Evolutionary conservation across 2,113 vertebrate genomes (phyloP), one percentile per base, ranked within the genome.

Genomic region (Cyprinodon tularosa): DNA sequence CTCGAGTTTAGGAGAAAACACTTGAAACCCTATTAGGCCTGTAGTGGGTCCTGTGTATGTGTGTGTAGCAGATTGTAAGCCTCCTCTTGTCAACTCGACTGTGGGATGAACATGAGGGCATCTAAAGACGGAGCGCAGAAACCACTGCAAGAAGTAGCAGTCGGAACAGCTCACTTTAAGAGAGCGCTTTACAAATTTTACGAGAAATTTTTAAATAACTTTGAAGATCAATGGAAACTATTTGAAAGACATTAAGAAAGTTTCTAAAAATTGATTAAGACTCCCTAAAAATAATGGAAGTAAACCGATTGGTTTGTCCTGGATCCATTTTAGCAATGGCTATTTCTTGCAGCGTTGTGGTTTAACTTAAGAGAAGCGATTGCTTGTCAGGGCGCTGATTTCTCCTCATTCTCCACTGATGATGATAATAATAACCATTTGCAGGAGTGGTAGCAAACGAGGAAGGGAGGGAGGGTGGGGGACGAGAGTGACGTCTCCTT

Each of bases 311-410:
- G 15, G 12, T 50, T 15, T 9, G 22, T 40, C 9, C 70, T 4
- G 38, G 68, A 82, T 38, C 70, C 57, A 50, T 47, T 9, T 38
- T 0, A 1, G 1, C 1, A 69, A 45, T 5, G 66, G 84, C 69
- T 69, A 76, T 74, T 92, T 88, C 77, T 84, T 88, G 63, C 86
- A 89, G 91, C 63, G 89, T 81, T 60, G 77, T 82, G 84, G 81
- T 78, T 84, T 53, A 71, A 74, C 76, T 84, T 75, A 57, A 75
- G 87, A 87, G 82, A 74, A 90, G 87, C 90, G 90, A 93, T 93
- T 92, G 93, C 92, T 92, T 88, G 91, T 93, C 90, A 89, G 88
- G 87, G 83, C 89, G 81, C 81, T 92, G 92, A 93, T 93, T 93
- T 94, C 85, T 20, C 60, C 15, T 50, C 76, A 74, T 86, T 91